Evolutionary conservation across 2,113 vertebrate species (phyloP), one percentile per base, ranked within the genome.

Genomic region (Lasiurus borealis): DNA sequence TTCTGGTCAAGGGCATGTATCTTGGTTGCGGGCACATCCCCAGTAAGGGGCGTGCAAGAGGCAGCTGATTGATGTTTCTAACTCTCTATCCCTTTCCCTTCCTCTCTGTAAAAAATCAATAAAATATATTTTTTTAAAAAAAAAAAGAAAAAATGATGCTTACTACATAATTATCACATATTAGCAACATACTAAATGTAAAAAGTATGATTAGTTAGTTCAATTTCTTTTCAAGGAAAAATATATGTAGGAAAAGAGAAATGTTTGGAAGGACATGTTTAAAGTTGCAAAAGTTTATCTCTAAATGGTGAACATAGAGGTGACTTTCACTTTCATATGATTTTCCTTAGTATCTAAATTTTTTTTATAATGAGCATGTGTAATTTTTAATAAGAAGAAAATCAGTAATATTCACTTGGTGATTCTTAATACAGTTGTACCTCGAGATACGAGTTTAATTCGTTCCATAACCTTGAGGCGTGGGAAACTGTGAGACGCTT

Each of bases 351-450:
- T 66, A 25, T 8, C 27, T 85, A 59, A 31, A 59, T 44, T 64
- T 68, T 40, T 40, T 86, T 75, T 62, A 59, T 50, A 81, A 14
- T 57, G 5, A 40, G n/a, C 1, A 34, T 16, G 5, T 31, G 3
- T n/a, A 50, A 78, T 23, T 85, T 95, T 92, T 76, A 81, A 94
- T 50, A 92, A 85, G 19, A 44, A 90, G 34, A 64, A 83, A 72
- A 72, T 71, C 11, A 88, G 40, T 18, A 71, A 71, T 73, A 75
- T 16, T 84, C 27, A 93, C 14, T 68, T 73, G 10, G 27, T 19
- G 68, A 27, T 75, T 97, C 72, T 93, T 50, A 90, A 85, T 57
- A n/a, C n/a, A n/a, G n/a, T n/a, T n/a, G n/a, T n/a, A n/a, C n/a
- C n/a, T n/a, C n/a, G n/a, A n/a, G n/a, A n/a, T n/a, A n/a, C n/a